Evolutionary conservation across 1,140 invertebrate genomes (phyloP).

Genomic region (Druon quercuslanigerum): DNA sequence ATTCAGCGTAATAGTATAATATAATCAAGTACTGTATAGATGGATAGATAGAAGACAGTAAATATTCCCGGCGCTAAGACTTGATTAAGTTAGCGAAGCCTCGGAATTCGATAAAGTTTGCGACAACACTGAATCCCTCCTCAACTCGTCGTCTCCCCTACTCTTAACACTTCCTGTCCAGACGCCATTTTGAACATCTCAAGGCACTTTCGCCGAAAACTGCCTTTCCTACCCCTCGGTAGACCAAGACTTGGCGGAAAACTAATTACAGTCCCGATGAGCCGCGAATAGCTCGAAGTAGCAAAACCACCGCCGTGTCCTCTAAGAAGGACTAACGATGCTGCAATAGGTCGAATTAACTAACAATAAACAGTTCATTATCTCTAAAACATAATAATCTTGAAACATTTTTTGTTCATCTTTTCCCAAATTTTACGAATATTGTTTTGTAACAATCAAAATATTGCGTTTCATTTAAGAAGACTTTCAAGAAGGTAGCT

Average conservation of each 20-base stretch:
- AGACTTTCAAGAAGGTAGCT: no score
- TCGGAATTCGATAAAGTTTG: conserved; percentile 59
- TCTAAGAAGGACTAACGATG: conserved; percentile 1
- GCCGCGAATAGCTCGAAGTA: conserved; percentile 62
- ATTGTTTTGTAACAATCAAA: no score
- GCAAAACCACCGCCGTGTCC: conserved; percentile 35
- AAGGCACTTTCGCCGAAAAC: conserved; percentile 22
- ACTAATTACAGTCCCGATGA: conserved; percentile 64
- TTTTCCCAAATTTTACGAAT: neutral
- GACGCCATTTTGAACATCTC: conserved; percentile 38
- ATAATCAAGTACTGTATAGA: conserved; percentile 36
- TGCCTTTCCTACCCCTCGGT: conserved; percentile 37
- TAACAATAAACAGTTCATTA: conserved; percentile 21
- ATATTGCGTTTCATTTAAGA: no score
- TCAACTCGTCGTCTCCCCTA: neutral
- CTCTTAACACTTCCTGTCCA: conserved; percentile 40
- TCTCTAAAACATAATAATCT: neutral
- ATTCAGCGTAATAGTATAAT: conserved; percentile 37
- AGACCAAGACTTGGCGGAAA: conserved; percentile 54
- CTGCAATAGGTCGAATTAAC: neutral
- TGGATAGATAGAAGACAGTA: conserved; percentile 40
- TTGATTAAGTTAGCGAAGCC: conserved; percentile 55
- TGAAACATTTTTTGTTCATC: neutral
- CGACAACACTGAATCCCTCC: conserved; percentile 44
- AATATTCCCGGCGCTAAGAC: conserved; percentile 51